Percentiles rank a stretch among this genome's conserved stretches.
phyloP scores from a whole-genome alignment of 35 echinoderm and acorn worm genomes.

The Lytechinus variegatus region DNA sequence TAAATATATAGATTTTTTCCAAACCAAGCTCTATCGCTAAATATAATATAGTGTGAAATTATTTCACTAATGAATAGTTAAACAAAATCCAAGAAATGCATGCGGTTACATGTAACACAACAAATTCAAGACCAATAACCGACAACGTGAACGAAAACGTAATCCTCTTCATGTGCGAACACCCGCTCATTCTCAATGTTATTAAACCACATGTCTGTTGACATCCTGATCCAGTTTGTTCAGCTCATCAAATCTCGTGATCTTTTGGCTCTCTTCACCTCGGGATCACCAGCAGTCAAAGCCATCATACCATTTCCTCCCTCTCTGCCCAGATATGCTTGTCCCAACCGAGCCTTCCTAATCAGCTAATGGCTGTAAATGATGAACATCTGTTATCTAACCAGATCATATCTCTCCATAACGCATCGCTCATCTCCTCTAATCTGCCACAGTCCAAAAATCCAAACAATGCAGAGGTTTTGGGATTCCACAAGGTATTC shows the following conservation, averaged over 20 bases:
- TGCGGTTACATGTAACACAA: too few species aligned
- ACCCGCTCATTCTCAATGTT: not conserved
- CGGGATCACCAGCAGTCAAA: not conserved
- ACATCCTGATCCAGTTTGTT: constrained; percentile 18
- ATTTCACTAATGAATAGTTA: too few species aligned
- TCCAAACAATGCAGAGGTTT: not conserved
- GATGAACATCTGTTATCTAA: not conserved
- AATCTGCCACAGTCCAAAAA: not conserved
- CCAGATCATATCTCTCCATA: not conserved
- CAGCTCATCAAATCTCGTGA: constrained; percentile 9
- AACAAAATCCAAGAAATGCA: too few species aligned
- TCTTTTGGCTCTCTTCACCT: not conserved
- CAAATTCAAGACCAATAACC: not conserved
- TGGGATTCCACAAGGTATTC: not conserved
- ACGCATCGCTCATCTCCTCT: not conserved
- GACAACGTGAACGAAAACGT: not conserved
- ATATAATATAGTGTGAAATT: too few species aligned
- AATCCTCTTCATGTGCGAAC: not conserved
- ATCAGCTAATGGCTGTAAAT: not conserved
- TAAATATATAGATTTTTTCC: too few species aligned
- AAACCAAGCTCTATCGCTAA: too few species aligned
- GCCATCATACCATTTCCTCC: not conserved
- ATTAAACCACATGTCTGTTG: constrained; percentile 4
- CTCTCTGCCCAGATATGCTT: not conserved
- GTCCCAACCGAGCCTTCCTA: not conserved